Percentiles rank a stretch among this genome's conserved stretches.
Evolutionary conservation across 2,113 vertebrate genomes (phyloP).

Genomic region (Pholis gunnellus): DNA sequence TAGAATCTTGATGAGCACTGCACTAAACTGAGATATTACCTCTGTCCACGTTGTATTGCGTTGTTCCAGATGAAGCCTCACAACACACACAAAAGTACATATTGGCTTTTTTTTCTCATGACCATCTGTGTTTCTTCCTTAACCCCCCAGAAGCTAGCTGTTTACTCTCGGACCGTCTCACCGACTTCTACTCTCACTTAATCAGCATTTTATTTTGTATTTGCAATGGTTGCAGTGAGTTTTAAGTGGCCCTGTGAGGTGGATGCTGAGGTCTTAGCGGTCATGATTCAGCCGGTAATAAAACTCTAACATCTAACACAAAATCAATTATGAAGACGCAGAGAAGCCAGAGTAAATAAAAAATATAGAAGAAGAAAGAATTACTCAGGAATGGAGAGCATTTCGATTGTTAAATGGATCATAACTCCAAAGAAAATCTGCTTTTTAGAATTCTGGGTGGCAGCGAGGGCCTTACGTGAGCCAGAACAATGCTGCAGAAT

Average conservation of each 20-base stretch:
- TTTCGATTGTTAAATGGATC: slow-evolving; percentile 64
- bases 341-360: background rate
- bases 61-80: background rate
- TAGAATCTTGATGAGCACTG: slow-evolving; percentile 18
- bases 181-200: slow-evolving; percentile 16
- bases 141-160: background rate
- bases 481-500: slow-evolving; percentile 48
- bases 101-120: background rate
- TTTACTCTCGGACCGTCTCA: slow-evolving; percentile 4
- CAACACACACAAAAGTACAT: background rate
- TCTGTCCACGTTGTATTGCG: slow-evolving; percentile 5
- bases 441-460: slow-evolving; percentile 28
- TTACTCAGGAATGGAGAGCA: slow-evolving; percentile 27
- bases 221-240: slow-evolving; percentile 26
- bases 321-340: slow-evolving; percentile 55
- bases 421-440: slow-evolving; percentile 48
- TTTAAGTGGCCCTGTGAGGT: slow-evolving; percentile 33
- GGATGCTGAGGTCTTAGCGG: slow-evolving; percentile 35
- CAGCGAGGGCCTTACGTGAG: slow-evolving; percentile 45
- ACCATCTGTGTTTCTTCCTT: background rate
- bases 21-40: slow-evolving; percentile 20
- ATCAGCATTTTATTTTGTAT: slow-evolving; percentile 39
- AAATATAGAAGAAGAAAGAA: slow-evolving; percentile 16
- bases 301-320: slow-evolving; percentile 34
- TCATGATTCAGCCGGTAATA: slow-evolving; percentile 51